These are phyloP conservation scores for Callospermophilus lateralis DNA, from an alignment of 2,113 vertebrate genomes.

Conservation along the genomic window DNA sequence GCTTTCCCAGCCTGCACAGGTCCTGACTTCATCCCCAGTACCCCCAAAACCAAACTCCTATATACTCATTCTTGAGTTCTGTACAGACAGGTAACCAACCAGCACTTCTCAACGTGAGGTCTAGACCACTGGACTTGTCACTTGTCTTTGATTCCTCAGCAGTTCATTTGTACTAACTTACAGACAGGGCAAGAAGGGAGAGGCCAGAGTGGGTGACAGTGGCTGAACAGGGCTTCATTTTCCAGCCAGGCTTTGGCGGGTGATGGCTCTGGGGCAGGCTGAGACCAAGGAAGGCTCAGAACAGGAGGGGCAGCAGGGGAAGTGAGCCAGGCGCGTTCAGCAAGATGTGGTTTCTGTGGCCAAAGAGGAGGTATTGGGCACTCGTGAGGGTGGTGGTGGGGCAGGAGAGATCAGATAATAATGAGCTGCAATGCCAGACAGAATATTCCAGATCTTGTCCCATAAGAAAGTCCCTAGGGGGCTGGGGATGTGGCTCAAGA, in stretches of 20 bases:
- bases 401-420: not conserved
- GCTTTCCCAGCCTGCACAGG: not conserved
- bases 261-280: not conserved
- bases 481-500: no score
- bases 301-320: not conserved
- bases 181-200: not conserved
- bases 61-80: not conserved
- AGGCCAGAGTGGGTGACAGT: not conserved
- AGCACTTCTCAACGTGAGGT: not conserved
- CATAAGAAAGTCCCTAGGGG: not conserved
- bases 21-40: not conserved
- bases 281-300: no score
- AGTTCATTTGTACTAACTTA: not conserved
- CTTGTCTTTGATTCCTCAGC: not conserved
- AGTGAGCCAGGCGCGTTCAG: not conserved
- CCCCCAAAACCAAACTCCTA: not conserved
- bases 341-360: not conserved
- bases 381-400: not conserved
- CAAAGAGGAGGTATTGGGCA: not conserved
- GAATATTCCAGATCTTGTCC: not conserved
- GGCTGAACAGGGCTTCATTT: not conserved
- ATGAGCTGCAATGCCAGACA: not conserved
- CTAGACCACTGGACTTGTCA: not conserved
- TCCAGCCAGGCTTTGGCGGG: not conserved
- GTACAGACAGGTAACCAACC: not conserved